A percentile compares a stretch with the other conserved stretches of the same genome.
These are phyloP conservation scores for Drosophila eohydei DNA, from an alignment of 2,888 invertebrate genomes.

Conservation along the genomic window DNA sequence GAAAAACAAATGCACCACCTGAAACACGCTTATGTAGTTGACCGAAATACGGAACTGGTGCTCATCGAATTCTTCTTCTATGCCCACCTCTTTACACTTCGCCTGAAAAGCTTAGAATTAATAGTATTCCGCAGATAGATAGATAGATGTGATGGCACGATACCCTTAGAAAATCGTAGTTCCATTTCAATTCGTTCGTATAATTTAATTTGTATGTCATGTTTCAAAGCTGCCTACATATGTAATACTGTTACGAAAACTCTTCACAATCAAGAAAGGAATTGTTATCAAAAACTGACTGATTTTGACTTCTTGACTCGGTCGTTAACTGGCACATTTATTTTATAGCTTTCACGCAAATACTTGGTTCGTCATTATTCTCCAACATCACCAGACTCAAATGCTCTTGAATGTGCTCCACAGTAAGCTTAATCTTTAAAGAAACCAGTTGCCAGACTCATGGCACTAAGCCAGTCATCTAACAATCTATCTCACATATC, in stretches of 20 bases:
- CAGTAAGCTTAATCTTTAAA: no score
- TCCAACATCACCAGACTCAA: no score
- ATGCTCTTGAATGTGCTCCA: no score
- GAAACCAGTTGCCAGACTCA: no score
- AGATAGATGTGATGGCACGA: background rate
- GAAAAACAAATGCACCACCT: conserved; percentile 28
- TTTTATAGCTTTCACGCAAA: no score
- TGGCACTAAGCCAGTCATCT: no score
- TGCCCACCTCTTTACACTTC: conserved; percentile 28
- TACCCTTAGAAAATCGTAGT: conserved; percentile 34
- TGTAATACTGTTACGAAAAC: background rate
- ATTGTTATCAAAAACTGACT: background rate
- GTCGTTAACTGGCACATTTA: background rate
- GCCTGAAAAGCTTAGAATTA: conserved; percentile 4
- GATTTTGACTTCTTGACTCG: background rate
- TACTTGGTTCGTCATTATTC: no score
- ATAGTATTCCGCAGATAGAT: no score
- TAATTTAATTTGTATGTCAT: conserved; percentile 35
- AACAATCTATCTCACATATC: no score
- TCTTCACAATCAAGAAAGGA: background rate
- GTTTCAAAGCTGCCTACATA: background rate
- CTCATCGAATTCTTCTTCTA: conserved; percentile 14
- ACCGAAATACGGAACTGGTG: conserved; percentile 28
- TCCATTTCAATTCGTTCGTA: conserved; percentile 25
- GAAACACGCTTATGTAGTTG: conserved; percentile 37